phyloP scores from a whole-genome alignment of 1,140 invertebrate genomes.

The Drosophila bocqueti region DNA sequence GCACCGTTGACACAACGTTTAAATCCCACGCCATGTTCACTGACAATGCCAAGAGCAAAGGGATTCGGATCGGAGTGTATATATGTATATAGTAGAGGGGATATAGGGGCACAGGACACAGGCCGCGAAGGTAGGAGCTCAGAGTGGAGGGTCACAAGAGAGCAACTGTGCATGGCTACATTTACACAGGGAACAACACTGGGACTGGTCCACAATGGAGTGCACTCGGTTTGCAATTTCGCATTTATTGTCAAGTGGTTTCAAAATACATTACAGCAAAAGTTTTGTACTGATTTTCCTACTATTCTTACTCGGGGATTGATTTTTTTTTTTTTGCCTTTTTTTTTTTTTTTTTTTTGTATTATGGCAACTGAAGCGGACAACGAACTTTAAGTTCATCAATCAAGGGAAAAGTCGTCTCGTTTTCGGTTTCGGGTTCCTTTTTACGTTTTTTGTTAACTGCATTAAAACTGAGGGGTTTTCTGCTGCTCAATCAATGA shows the following conservation, averaged over 20 bases:
- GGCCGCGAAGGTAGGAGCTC: neutral
- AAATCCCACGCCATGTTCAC: conserved; percentile 68
- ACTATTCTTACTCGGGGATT: neutral
- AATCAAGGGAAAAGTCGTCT: conserved; percentile 38
- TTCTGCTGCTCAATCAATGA: conserved; percentile 72
- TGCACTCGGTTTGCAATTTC: conserved; percentile 68
- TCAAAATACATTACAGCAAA: conserved; percentile 64
- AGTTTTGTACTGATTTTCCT: conserved; percentile 34
- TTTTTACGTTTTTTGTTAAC: conserved; percentile 21
- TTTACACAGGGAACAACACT: conserved; percentile 44
- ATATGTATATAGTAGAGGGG: conserved; percentile 8
- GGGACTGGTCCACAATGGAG: conserved; percentile 40
- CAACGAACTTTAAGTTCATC: conserved; percentile 63
- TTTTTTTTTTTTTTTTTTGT: neutral
- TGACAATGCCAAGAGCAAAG: conserved; percentile 60
- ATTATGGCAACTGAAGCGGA: conserved; percentile 23
- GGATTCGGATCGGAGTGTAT: conserved; percentile 30
- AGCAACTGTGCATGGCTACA: conserved; percentile 52
- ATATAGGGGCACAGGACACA: neutral
- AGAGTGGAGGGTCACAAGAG: conserved; percentile 17
- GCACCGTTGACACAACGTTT: conserved; percentile 69
- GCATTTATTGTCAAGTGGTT: conserved; percentile 78
- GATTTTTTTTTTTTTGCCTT: neutral
- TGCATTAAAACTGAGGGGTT: conserved; percentile 23
- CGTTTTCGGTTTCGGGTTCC: conserved; percentile 22